These are phyloP conservation scores for Caenorhabditis imperialis DNA, from an alignment of 2,888 invertebrate species.

Conservation along the genomic window DNA sequence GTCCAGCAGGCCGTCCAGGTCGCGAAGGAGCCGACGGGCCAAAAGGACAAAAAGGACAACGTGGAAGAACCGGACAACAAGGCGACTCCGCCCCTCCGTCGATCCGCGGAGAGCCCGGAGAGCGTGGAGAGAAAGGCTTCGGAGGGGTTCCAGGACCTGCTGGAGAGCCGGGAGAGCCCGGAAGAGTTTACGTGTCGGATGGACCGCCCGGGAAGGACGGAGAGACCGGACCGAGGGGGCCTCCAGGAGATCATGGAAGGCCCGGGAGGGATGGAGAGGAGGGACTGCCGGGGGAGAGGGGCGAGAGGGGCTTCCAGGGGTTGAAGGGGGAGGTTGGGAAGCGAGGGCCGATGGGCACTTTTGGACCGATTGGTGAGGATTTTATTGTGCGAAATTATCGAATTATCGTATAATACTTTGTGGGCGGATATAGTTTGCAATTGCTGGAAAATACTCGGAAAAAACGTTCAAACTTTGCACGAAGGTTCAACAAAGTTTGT, in stretches of 20 bases:
- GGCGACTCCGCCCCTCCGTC: slow-evolving; percentile 57
- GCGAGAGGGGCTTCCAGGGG: slow-evolving; percentile 55
- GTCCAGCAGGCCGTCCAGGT: slow-evolving; percentile 58
- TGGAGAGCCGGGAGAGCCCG: slow-evolving; percentile 60
- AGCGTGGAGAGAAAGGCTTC: slow-evolving; percentile 59
- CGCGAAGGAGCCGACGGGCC: slow-evolving; percentile 51
- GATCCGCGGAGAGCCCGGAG: slow-evolving; percentile 53
- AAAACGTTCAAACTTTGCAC: no score
- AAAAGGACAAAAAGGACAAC: slow-evolving; percentile 57
- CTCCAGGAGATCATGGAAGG: slow-evolving; percentile 57
- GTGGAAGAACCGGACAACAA: slow-evolving; percentile 48
- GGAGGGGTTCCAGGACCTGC: slow-evolving; percentile 43
- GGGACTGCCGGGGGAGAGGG: slow-evolving; percentile 52
- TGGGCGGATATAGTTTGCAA: no score
- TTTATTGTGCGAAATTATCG: no score
- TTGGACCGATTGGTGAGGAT: slow-evolving; percentile 52
- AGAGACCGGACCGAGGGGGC: slow-evolving; percentile 57
- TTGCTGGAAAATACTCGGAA: no score
- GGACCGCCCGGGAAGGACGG: slow-evolving; percentile 65
- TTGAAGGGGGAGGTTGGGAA: slow-evolving; percentile 58
- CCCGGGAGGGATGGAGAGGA: slow-evolving; percentile 57
- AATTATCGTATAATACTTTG: no score
- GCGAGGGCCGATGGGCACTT: slow-evolving; percentile 42
- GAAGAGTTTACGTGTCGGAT: slow-evolving; percentile 56
- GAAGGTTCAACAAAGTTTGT: no score